A percentile compares a stretch with the other conserved stretches of the same genome.
These are phyloP conservation scores for Podarcis muralis DNA, from an alignment of 2,113 vertebrate genomes.

Conservation along the genomic window DNA sequence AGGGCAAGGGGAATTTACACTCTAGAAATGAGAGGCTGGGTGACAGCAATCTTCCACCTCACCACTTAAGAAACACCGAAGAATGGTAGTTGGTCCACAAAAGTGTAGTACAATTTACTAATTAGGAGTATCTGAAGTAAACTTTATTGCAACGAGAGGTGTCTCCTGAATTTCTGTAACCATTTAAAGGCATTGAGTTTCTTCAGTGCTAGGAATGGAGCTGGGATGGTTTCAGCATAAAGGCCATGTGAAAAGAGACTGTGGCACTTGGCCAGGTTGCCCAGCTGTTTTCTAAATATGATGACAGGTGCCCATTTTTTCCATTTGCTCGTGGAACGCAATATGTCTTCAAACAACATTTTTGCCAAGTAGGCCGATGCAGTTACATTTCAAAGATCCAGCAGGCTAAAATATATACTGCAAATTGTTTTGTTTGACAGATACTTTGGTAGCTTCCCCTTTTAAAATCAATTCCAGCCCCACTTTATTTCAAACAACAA, in stretches of 20 bases:
- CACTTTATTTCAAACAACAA: constrained; percentile 11
- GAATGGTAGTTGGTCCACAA: constrained; percentile 65
- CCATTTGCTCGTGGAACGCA: constrained; percentile 82
- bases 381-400: constrained; percentile 70
- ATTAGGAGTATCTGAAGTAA: constrained; percentile 70
- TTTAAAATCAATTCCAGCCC: constrained; percentile 5
- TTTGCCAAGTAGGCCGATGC: constrained; percentile 65
- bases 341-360: constrained; percentile 84
- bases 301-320: constrained; percentile 80
- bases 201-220: constrained; percentile 67
- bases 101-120: constrained; percentile 60
- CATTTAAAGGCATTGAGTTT: constrained; percentile 71
- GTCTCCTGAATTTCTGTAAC: constrained; percentile 66
- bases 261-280: constrained; percentile 76
- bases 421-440: constrained; percentile 32
- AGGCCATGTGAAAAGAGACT: constrained; percentile 69
- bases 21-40: not conserved
- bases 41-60: not conserved
- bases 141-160: constrained; percentile 65
- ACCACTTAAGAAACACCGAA: constrained; percentile 16
- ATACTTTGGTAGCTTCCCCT: constrained; percentile 33
- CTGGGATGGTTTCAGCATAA: constrained; percentile 70
- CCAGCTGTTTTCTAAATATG: constrained; percentile 79
- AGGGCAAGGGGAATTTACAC: not conserved
- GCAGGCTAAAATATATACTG: constrained; percentile 30